phyloP scores from a whole-genome alignment of 92 coral and sea anemone genomes.

The Zoanthus sansibaricus region DNA sequence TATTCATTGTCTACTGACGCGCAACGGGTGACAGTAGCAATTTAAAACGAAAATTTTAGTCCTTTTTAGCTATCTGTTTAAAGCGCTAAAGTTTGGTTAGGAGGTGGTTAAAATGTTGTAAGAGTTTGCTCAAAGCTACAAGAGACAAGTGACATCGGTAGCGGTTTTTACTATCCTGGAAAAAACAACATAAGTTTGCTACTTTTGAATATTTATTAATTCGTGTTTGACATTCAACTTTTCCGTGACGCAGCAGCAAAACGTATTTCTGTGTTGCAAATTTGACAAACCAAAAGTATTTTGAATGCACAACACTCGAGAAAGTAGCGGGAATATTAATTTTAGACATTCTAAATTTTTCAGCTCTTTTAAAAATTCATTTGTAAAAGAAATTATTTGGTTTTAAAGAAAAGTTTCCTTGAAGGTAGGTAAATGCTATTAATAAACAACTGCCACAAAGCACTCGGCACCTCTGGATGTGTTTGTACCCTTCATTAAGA shows the following conservation, averaged over 20 bases:
- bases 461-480: constrained; percentile 26
- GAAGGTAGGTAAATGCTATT: neutral
- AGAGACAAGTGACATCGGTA: neutral
- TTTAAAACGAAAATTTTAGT: neutral
- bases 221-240: neutral
- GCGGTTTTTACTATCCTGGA: neutral
- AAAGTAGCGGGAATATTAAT: neutral
- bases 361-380: neutral
- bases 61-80: neutral
- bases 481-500: constrained; percentile 67
- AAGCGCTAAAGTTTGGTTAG: neutral
- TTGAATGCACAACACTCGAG: neutral
- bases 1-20: constrained; percentile 16
- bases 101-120: neutral
- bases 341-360: neutral
- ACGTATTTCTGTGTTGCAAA: constrained; percentile 21
- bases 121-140: neutral
- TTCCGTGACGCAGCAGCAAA: constrained; percentile 36
- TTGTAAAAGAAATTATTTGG: neutral
- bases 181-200: neutral
- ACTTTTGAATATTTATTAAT: constrained; percentile 25
- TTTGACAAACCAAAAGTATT: neutral
- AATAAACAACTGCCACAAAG: neutral
- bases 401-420: neutral
- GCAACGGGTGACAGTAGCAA: constrained; percentile 8